These are phyloP conservation scores for Allacma fusca DNA, from an alignment of 2,888 invertebrate genomes.

Conservation along the genomic window DNA sequence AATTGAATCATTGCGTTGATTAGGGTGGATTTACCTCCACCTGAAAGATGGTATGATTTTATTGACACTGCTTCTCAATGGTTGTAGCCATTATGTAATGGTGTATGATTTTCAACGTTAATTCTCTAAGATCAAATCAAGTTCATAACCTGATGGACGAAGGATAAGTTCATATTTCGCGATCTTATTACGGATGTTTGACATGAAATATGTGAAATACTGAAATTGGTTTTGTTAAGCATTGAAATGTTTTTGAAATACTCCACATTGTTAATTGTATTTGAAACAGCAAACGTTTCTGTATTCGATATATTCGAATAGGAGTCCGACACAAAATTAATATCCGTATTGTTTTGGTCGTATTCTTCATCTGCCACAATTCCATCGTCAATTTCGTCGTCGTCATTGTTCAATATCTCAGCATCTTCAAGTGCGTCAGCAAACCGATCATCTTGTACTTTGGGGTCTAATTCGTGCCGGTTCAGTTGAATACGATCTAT, in stretches of 20 bases:
- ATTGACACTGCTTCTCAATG: no score
- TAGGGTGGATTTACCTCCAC: slow-evolving; percentile 60
- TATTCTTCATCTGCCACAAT: neutral
- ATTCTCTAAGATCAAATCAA: neutral
- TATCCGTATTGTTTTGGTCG: neutral
- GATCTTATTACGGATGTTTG: neutral
- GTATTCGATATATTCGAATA: neutral
- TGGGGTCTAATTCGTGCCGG: neutral
- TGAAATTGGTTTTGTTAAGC: neutral
- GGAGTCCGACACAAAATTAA: neutral
- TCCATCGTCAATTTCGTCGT: neutral
- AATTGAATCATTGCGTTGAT: slow-evolving; percentile 58
- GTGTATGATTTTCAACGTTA: neutral
- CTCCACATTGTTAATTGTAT: neutral
- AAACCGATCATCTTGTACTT: neutral
- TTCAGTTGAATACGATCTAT: slow-evolving; percentile 28
- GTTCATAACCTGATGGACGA: slow-evolving; percentile 9
- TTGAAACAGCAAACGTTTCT: neutral
- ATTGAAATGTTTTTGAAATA: neutral
- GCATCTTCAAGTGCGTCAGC: slow-evolving; percentile 10
- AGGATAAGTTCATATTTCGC: neutral
- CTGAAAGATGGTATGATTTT: no score
- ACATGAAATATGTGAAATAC: neutral
- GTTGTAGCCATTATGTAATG: no score
- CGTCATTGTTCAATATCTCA: slow-evolving; percentile 21